Base-by-base conservation (phyloP, 2,113 vertebrate genomes). In the Microcebus ravelobensis region DNA sequence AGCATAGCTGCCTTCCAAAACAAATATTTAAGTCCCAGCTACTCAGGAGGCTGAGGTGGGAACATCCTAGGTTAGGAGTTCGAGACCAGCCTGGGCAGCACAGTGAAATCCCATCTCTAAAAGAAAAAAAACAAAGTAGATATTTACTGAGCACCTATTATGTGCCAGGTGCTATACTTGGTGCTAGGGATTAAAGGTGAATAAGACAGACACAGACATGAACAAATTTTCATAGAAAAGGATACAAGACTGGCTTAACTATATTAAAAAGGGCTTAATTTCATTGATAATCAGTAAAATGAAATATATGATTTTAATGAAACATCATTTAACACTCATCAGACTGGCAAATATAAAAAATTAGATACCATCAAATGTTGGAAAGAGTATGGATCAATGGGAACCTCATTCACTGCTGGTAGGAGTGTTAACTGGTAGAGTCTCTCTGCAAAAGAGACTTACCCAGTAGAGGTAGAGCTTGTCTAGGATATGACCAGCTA, bases 1-100 rank as follows among this genome's bases (percentile, higher is more conserved):
- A 98, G 98, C 98, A 98, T 98, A 98, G 98, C 98, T 98, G 98
- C 98, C 98, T 99, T 99, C 98, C 98, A 96, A 59, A 87, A 61
- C 39, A 63, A 63, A 63, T 63, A 63, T 63, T 63, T 27, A 63
- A 63, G 61, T 27, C 27, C 61, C 61, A 63, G 61, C 27, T 63
- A 63, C 61, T 29, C 1, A 10, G 25, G 61, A 63, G 27, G 61
- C 61, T 63, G 25, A 63, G 61, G 25, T 63, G 61, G 61, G 10
- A 61, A 1, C 23, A 61, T 61, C 23, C 23, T 25, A 61, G 25
- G 8, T 61, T 61, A 27, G 25, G 59, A 63, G 61, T 63, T 63
- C 10, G 1, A 63, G 61, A 63, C 61, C 25, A 13, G 25, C 25
- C 61, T 63, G 61, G 61, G 61, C 61, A 63, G 11, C 4, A 63